Conservation (phyloP, 2,113 vertebrate genomes). For the Epinephelus moara region DNA sequence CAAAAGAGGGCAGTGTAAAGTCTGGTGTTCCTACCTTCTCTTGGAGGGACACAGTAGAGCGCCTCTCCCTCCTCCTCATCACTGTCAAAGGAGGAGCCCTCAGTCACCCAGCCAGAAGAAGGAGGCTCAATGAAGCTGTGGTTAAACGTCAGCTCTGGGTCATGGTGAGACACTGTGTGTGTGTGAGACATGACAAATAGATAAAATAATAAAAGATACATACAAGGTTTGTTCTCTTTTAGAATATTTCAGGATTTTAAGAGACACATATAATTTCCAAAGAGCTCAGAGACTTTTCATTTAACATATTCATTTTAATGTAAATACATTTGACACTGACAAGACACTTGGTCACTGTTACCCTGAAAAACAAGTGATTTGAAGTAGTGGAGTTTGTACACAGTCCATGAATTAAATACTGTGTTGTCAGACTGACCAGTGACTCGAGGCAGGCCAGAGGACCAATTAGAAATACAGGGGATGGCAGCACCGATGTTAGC, state of each 20-base stretch:
- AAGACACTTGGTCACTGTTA: background rate
- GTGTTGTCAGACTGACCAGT: constrained; percentile 85
- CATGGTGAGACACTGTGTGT: constrained; percentile 93
- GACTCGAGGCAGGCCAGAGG: constrained; percentile 92
- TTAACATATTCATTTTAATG: background rate
- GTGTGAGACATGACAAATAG: background rate
- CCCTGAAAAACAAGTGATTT: background rate
- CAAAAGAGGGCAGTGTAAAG: constrained; percentile 11
- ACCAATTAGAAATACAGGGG: constrained; percentile 88
- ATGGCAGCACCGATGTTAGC: constrained; percentile 87
- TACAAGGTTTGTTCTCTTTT: background rate
- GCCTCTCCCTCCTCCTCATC: constrained; percentile 88
- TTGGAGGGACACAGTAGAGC: constrained; percentile 90
- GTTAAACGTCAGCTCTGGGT: constrained; percentile 94
- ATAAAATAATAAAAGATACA: background rate
- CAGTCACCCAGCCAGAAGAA: constrained; percentile 91
- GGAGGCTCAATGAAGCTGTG: constrained; percentile 97
- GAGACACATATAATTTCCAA: background rate
- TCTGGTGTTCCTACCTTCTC: constrained; percentile 86
- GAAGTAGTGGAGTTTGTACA: no score
- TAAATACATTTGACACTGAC: background rate
- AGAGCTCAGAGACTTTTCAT: no score
- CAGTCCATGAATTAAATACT: background rate
- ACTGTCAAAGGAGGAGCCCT: constrained; percentile 91
- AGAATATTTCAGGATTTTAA: background rate